phyloP scores from a whole-genome alignment of 2,888 invertebrate genomes.

The Rapana venosa region DNA sequence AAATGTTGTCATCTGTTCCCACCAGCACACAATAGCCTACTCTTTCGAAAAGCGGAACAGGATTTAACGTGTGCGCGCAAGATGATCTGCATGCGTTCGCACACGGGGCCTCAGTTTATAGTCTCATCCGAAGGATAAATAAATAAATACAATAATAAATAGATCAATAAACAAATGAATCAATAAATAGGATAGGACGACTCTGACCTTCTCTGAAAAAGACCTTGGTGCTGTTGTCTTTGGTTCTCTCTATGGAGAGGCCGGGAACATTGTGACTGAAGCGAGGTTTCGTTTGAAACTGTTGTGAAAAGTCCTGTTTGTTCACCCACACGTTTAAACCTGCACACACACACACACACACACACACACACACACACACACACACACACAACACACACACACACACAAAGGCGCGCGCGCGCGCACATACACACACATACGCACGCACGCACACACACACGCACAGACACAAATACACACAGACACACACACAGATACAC shows the following conservation, averaged over 20 bases:
- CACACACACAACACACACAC: constrained; percentile 17
- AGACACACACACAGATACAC: not conserved
- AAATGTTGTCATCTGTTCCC: too few species aligned
- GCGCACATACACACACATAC: constrained; percentile 12
- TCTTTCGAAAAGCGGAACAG: too few species aligned
- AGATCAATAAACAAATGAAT: too few species aligned
- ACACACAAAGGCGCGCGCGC: not conserved
- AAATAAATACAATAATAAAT: too few species aligned
- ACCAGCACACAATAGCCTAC: too few species aligned
- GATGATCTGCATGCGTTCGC: too few species aligned
- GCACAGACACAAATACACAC: not conserved
- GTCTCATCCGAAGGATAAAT: too few species aligned
- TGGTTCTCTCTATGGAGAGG: not conserved
- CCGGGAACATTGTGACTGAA: not conserved
- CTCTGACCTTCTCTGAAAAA: too few species aligned
- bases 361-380: not conserved
- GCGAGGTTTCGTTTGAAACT: constrained; percentile 2
- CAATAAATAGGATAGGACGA: too few species aligned
- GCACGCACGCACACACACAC: not conserved
- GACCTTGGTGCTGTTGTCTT: too few species aligned
- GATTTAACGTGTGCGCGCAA: too few species aligned
- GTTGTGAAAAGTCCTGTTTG: constrained; percentile 39
- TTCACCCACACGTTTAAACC: constrained; percentile 44
- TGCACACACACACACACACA: constrained; percentile 24
- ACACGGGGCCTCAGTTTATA: too few species aligned